Conservation (phyloP, 2,888 invertebrate species). For the Ctena decussata region DNA sequence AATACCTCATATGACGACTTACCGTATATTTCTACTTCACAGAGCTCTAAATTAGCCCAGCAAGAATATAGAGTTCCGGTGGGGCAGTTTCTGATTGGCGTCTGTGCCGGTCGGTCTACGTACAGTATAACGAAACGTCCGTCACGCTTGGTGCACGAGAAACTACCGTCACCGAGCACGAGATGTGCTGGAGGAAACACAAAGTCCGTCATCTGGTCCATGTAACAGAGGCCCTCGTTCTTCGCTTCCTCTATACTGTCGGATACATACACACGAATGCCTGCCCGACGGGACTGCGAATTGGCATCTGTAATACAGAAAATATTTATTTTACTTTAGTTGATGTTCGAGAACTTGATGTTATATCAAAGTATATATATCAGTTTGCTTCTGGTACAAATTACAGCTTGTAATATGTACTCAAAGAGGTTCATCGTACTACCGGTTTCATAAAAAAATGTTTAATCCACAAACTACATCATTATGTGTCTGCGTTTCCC, state of each 20-base stretch:
- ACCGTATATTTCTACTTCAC: conserved; percentile 71
- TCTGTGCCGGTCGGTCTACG: conserved; percentile 62
- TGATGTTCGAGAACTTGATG: no score
- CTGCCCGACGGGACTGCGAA: conserved; percentile 64
- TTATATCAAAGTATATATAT: no score
- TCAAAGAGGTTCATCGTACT: no score
- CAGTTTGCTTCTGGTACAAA: no score
- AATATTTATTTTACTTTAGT: no score
- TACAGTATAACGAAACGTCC: conserved; percentile 67
- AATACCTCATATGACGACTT: conserved; percentile 13
- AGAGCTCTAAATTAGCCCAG: conserved; percentile 73
- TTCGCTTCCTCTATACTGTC: conserved; percentile 63
- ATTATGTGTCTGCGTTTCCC: no score
- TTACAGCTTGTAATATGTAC: no score
- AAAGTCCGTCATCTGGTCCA: conserved; percentile 65
- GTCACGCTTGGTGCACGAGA: conserved; percentile 61
- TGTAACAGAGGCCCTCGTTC: conserved; percentile 69
- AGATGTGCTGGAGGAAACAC: conserved; percentile 66
- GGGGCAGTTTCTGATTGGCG: conserved; percentile 63
- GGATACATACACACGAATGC: conserved; percentile 68
- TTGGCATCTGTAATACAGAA: conserved; percentile 48
- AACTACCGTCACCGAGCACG: conserved; percentile 60
- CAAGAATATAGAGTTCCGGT: conserved; percentile 67
- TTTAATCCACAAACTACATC: no score
- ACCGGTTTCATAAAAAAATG: no score